Conservation (phyloP, 2,113 vertebrate genomes). For the Indri indri region DNA sequence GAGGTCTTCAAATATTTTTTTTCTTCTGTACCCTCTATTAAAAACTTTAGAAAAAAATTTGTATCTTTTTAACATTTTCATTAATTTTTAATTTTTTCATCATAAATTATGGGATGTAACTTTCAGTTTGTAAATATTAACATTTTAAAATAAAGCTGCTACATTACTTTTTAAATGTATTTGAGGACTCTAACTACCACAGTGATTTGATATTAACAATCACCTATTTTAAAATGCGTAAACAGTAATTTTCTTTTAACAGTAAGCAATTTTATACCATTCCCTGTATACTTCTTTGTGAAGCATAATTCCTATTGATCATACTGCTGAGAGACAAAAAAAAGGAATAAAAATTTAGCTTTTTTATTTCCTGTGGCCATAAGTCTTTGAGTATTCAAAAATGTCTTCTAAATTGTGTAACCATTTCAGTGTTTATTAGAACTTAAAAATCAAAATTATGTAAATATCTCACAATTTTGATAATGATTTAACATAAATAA, state of each 20-base stretch:
- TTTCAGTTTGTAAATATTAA: not conserved
- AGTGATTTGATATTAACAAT: not conserved
- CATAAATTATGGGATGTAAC: not conserved
- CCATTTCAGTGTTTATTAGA: not conserved
- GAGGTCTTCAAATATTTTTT: not conserved
- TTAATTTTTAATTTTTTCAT: not conserved
- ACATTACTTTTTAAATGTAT: not conserved
- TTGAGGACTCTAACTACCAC: not conserved
- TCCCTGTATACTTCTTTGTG: not conserved
- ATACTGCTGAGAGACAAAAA: no score
- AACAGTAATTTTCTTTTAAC: not conserved
- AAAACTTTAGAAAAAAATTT: not conserved
- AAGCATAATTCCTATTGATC: not conserved
- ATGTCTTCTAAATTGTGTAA: not conserved
- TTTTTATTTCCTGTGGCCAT: not conserved
- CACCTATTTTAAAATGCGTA: not conserved
- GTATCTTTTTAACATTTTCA: not conserved
- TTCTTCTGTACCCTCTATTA: not conserved
- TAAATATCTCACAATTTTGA: not conserved
- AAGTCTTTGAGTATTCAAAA: not conserved
- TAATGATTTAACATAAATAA: not conserved
- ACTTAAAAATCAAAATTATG: not conserved
- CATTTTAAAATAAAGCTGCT: not conserved
- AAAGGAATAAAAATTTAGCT: not conserved
- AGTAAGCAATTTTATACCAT: not conserved